phyloP scores from a whole-genome alignment of 2,797 vertebrate genomes.

The Crenichthys baileyi region DNA sequence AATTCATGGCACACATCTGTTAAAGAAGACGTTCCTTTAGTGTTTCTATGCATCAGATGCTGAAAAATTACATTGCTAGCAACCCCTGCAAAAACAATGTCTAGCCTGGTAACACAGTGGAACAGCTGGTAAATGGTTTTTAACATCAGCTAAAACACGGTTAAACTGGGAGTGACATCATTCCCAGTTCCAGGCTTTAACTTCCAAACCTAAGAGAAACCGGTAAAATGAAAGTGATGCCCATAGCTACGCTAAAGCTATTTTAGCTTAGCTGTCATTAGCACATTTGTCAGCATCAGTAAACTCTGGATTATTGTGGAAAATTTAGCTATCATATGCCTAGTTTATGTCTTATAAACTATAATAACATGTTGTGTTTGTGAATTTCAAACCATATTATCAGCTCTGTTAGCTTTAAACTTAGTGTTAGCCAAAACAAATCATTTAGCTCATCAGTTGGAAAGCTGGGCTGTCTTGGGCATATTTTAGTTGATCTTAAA shows the following conservation, averaged over 20 bases:
- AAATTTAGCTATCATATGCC: background rate
- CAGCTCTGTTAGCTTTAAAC: background rate
- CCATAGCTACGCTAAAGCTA: background rate
- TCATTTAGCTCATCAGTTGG: background rate
- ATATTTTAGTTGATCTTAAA: background rate
- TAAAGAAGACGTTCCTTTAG: too few relatives aligned
- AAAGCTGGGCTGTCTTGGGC: background rate
- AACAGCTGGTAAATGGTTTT: background rate
- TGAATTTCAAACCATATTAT: too few relatives aligned
- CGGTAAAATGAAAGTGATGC: background rate
- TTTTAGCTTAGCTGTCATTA: background rate
- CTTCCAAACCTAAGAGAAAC: background rate
- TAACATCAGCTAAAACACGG: background rate
- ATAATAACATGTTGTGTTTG: background rate
- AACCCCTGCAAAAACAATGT: background rate
- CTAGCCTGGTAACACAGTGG: background rate
- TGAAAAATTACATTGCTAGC: background rate
- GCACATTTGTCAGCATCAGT: background rate
- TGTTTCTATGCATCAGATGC: background rate
- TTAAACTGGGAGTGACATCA: background rate
- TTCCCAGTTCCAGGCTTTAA: background rate
- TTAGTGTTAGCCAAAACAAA: background rate
- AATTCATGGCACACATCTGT: background rate
- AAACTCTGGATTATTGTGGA: background rate
- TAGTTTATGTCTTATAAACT: background rate